Evolutionary conservation across 2,113 vertebrate species (phyloP), one percentile per base, ranked within the genome.

Genomic region (Sitta europaea): DNA sequence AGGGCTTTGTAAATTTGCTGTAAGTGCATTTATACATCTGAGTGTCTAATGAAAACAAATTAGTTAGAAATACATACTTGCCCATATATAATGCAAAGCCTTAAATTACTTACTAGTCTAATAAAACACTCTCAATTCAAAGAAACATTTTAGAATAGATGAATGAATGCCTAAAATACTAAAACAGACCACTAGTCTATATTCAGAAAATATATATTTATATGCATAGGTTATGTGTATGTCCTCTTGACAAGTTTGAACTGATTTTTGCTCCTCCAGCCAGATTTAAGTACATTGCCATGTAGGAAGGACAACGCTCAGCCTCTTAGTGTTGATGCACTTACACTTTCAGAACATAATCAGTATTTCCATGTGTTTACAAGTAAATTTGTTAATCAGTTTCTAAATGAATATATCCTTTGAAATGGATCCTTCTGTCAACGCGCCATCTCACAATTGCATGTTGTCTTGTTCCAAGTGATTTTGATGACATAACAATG

Each of bases 41-140:
- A 75, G 48, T 42, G 78, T 28, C 73, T 81, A 91, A 89, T 42
- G 54, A 86, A 92, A 94, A 94, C 70, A 90, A 88, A 88, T 90
- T 90, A 81, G 36, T 40, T 57, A 86, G 57, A 77, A 91, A 54
- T 35, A 82, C 28, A 2, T 78, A 74, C 54, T 74, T 84, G 57
- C n/a, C 68, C 36, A 80, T 76, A 92, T 27, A 29, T 38, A 88
- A 86, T 35, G 45, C 9, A 53, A 92, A 74, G 22, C 51, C 45
- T 68, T 84, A 74, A 62, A 72, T 81, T 71, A 75, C 40, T 50
- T 86, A 63, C 17, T 31, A 63, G 28, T 59, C 31, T 33, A 70
- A 82, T 57, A 82, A 95, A 88, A n/a, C 12, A 29, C 28, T 59
- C 53, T 78, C 27, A 70, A 25, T 63, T 90, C 81, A 86, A 76